Conservation (phyloP, 2,888 invertebrate genomes). For the Sinopyrophorus schimmeli region DNA sequence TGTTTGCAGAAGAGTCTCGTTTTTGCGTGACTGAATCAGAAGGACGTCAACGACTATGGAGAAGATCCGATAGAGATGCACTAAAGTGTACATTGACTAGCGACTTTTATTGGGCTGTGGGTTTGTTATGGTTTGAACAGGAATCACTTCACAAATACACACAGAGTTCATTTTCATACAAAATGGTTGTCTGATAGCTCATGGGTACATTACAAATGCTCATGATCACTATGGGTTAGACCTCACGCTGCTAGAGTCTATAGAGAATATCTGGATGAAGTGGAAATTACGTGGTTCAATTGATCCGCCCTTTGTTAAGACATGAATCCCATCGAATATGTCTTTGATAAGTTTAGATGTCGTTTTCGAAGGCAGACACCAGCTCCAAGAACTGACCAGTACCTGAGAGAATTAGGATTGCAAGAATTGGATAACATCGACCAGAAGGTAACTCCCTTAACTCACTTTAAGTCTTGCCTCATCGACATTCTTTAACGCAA, state of each 20-base stretch:
- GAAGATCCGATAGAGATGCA: constrained; percentile 22
- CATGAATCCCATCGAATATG: constrained; percentile 37
- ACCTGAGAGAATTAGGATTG: constrained; percentile 34
- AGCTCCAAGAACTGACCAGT: constrained; percentile 29
- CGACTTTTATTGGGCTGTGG: constrained; percentile 25
- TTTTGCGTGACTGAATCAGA: constrained; percentile 30
- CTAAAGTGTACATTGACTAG: constrained; percentile 20
- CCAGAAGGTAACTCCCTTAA: constrained; percentile 36
- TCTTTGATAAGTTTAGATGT: constrained; percentile 35
- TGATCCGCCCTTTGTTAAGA: constrained; percentile 35
- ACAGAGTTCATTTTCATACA: too few relatives aligned
- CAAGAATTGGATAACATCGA: constrained; percentile 33
- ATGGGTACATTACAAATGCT: too few relatives aligned
- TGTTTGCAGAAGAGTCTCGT: constrained; percentile 30
- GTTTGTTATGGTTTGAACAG: constrained; percentile 19
- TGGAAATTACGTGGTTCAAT: constrained; percentile 33
- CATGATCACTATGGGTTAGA: too few relatives aligned
- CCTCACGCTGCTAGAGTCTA: constrained; percentile 30
- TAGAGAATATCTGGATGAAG: constrained; percentile 34
- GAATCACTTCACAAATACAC: not conserved
- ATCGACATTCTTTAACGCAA: too few relatives aligned
- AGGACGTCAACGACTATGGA: constrained; percentile 23
- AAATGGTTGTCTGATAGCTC: too few relatives aligned
- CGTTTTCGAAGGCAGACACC: constrained; percentile 34
- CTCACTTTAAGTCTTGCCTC: too few relatives aligned